Evolutionary conservation across 1,140 invertebrate species (phyloP), one percentile per base, ranked within the genome.

Genomic region (Andricus grossulariae): DNA sequence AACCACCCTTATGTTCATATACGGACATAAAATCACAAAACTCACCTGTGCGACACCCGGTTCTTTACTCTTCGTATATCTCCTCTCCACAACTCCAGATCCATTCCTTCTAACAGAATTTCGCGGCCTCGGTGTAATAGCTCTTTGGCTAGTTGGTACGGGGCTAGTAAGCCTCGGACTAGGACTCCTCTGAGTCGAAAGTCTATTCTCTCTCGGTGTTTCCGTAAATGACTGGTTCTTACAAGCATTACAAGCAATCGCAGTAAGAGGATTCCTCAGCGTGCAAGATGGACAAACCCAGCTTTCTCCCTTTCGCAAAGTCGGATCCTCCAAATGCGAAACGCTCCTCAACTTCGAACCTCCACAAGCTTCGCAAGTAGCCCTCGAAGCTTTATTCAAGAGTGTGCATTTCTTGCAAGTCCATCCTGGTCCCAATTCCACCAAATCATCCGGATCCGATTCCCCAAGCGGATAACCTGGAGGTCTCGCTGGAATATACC

Each of bases 351-450:
- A 90, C 84, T 96, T 95, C 0, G 96, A 96, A 16, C 95, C 96
- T 25, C 96, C 96, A 90, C 97, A 98, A 0, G 95, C 96, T 10
- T 95, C 94, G 86, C 97, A 98, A 0, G 94, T 94, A 72, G 93
- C 92, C 10, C 94, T 93, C 21, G 92, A 90, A 1, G 92, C 92
- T 21, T 94, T 93, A 91, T 98, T 98, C 4, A 97, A 93, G 60
- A 98, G 92, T 2, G 97, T 98, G 88, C 97, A 98, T 85, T 97
- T 97, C 80, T 94, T 94, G 87, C 97, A 98, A 7, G 95, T 95
- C 97, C 97, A 98, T 18, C 94, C 93, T n/a, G 87, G 85, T 6
- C 81, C 80, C 32, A 79, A 73, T n/a, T 85, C 80, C 18, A 86
- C 51, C n/a, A 88, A 85, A 77, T 91, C 88, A 8, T 91, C 89